phyloP scores from a whole-genome alignment of 2,797 vertebrate genomes.

The Hippoglossus hippoglossus region DNA sequence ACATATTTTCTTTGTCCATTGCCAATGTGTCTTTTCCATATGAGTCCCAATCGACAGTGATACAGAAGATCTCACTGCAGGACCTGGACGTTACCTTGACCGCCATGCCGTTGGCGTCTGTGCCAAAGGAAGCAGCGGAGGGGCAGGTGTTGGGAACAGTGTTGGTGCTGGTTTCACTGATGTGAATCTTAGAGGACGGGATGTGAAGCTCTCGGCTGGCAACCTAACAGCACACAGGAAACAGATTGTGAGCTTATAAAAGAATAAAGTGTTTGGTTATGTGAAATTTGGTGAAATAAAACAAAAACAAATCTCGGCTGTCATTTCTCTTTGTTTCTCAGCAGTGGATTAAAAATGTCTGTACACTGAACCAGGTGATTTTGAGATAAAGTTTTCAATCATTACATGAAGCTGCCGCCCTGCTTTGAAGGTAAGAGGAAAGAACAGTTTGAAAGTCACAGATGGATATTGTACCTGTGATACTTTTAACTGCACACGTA shows the following conservation, averaged over 20 bases:
- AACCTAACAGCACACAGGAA: constrained; percentile 78
- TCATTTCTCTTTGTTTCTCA: no score
- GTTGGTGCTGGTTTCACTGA: constrained; percentile 90
- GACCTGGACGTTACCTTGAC: constrained; percentile 83
- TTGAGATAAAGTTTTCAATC: no score
- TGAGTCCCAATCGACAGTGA: background rate
- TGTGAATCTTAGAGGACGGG: constrained; percentile 86
- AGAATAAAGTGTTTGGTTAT: background rate
- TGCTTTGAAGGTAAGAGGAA: background rate
- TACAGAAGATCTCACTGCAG: background rate
- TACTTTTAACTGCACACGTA: no score
- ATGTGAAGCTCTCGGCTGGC: constrained; percentile 90
- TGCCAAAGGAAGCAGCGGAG: constrained; percentile 87
- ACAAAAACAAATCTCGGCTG: no score
- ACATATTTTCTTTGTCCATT: background rate
- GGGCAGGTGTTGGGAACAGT: constrained; percentile 87
- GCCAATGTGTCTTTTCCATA: background rate
- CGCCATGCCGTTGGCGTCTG: constrained; percentile 92
- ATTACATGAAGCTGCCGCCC: background rate
- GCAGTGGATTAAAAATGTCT: no score
- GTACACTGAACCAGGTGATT: no score
- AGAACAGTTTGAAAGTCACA: no score
- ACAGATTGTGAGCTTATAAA: background rate
- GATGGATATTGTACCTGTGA: no score
- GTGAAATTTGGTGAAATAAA: no score